Evolutionary conservation across 2,797 vertebrate species (phyloP), one percentile per base, ranked within the genome.

Genomic region (Phrynocephalus forsythii): DNA sequence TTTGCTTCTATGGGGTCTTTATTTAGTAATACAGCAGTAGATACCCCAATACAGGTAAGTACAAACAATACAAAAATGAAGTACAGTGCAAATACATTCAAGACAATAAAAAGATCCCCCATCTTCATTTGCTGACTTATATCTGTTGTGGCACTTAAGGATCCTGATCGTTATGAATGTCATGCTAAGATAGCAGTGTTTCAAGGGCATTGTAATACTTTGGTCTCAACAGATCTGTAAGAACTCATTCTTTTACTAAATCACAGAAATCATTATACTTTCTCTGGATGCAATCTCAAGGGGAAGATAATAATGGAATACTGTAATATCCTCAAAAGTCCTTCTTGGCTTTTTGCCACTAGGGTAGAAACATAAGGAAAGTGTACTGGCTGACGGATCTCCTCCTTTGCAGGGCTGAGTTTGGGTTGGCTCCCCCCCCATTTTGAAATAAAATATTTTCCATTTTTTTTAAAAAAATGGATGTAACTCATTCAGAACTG

Each of bases 61-160:
- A 80, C 68, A 80, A 86, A 80, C 26, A 86, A 73, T 87, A 76
- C 6, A 87, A 75, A 86, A 87, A 33, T 52, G 38, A 22, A 5
- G 76, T 76, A 87, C 44, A 72, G 56, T 82, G 73, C 20, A 67
- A 87, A 75, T 30, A 82, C 60, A 75, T 67, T 87, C 28, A 52
- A 60, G 28, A 63, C 33, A 78, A 81, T 77, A 81, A 6, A 13
- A 6, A 13, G 48, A 77, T 48, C 22, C 30, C 24, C 7, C 26
- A 24, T 24, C 24, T 38, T 71, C 50, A 69, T 33, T 72, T 86
- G 78, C 30, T 60, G 48, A 56, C 66, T 79, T 79, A 30, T 24
- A 50, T 33, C 68, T 30, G 4, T 56, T 72, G 11, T 44, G 24
- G 33, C 79, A 24, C 10, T 71, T 20, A 71, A 38, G 15, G 13